Evolutionary conservation across 2,113 vertebrate species (phyloP), one percentile per base, ranked within the genome.

Genomic region (Collichthys lucidus): DNA sequence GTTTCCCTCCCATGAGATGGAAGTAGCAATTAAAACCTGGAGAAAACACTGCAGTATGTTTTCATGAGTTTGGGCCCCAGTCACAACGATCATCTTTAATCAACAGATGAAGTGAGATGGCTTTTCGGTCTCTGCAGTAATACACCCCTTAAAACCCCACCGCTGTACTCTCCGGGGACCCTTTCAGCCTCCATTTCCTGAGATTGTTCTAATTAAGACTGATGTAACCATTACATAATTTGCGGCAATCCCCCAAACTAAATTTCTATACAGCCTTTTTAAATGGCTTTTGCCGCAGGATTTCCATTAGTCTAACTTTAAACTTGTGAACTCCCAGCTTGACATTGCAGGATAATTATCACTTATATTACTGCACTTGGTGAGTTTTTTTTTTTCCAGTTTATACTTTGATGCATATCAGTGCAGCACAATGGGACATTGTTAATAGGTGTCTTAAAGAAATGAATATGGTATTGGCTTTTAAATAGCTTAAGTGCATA

Each of bases 141-240:
- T 5, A 20, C 20, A 49, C 22, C 67, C 77, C 57, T 31, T 57
- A 47, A 74, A 84, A 79, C 56, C 42, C 56, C 61, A 62, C 53
- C 17, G 61, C 72, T 52, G 55, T 86, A 64, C 56, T 71, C 79
- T 62, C 69, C 60, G 8, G 83, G 88, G 86, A 91, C 52, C 15
- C 7, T 3, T 77, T 76, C 47, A 26, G 59, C 40, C 24, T 60
- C 61, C 1, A n/a, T 62, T 83, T 74, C 68, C 61, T 42, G 64
- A 83, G 24, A 71, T 76, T 76, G 57, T 77, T 77, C 76, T 86
- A 83, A 90, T 91, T 86, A 84, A 85, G 82, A 61, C 64, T 86
- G 88, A 90, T 87, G 77, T 80, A 90, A 89, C n/a, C 59, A 63
- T 91, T 75, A 67, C 82, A 80, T 86, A 68, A 89, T 87, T 70